Conservation (phyloP, 2,888 invertebrate species). For the Aporophyla nigra region DNA sequence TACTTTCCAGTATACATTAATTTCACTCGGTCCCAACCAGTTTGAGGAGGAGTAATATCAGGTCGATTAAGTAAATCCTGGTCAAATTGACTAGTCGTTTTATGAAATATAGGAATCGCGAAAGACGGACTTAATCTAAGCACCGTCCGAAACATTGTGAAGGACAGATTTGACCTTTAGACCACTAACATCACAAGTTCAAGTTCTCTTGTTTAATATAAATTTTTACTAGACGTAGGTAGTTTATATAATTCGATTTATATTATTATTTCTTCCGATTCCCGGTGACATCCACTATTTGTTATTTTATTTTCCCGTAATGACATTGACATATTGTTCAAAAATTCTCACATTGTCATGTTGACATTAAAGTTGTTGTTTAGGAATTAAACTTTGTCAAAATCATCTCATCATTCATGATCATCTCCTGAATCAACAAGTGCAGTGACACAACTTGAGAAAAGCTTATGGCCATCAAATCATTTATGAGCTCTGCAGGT, state of each 20-base stretch:
- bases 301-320: slow-evolving; percentile 19
- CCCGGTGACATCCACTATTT: neutral
- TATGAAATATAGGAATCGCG: slow-evolving; percentile 74
- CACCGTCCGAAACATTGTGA: slow-evolving; percentile 77
- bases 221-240: neutral
- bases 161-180: slow-evolving; percentile 21
- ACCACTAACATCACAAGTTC: slow-evolving; percentile 27
- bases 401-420: no score
- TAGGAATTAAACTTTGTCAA: neutral
- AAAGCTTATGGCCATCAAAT: neutral
- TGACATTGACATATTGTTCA: slow-evolving; percentile 10
- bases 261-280: neutral
- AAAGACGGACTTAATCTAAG: slow-evolving; percentile 79
- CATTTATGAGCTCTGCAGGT: neutral
- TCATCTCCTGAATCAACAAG: neutral
- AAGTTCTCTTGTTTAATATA: neutral
- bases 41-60: slow-evolving; percentile 63
- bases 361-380: slow-evolving; percentile 15
- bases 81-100: slow-evolving; percentile 71
- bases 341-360: neutral
- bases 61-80: slow-evolving; percentile 68
- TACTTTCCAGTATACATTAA: slow-evolving; percentile 87
- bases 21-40: slow-evolving; percentile 89
- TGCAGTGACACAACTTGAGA: neutral
- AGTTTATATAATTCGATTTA: neutral